phyloP scores from a whole-genome alignment of 2,113 vertebrate species.

The Laticauda colubrina region DNA sequence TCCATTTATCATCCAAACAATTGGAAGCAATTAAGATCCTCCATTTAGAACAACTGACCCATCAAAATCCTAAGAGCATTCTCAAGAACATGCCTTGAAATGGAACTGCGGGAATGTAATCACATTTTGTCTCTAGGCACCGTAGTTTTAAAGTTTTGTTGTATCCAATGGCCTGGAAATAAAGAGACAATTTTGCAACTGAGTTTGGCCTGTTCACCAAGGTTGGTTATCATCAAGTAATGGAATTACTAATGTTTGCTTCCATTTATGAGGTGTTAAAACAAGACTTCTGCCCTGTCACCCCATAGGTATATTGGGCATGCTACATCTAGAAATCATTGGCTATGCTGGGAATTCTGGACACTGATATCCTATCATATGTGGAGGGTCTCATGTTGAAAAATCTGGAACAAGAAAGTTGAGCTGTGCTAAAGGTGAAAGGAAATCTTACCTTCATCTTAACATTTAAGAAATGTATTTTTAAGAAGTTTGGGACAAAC shows the following conservation, averaged over 20 bases:
- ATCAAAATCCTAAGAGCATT: slow-evolving; percentile 39
- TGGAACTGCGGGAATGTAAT: slow-evolving; percentile 32
- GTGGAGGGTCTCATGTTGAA: background rate
- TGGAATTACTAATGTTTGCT: background rate
- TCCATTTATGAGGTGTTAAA: background rate
- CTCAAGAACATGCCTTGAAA: slow-evolving; percentile 33
- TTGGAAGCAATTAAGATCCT: slow-evolving; percentile 41
- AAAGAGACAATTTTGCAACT: slow-evolving; percentile 24
- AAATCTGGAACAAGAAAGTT: background rate
- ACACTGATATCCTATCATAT: background rate
- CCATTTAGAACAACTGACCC: slow-evolving; percentile 51
- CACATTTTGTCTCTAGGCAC: slow-evolving; percentile 17
- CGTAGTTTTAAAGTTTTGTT: slow-evolving; percentile 28
- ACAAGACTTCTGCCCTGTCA: background rate
- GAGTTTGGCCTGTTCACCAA: background rate
- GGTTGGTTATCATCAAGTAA: background rate
- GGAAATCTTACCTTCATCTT: background rate
- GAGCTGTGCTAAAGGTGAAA: background rate
- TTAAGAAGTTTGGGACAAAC: background rate
- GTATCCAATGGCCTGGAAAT: background rate
- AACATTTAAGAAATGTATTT: background rate
- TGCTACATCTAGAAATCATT: background rate
- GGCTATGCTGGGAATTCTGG: background rate
- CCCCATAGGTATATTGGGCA: background rate
- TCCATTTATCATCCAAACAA: slow-evolving; percentile 49